A percentile compares a stretch with the other conserved stretches of the same genome.
phyloP scores from a whole-genome alignment of 1,140 invertebrate genomes.

The Asbolus verrucosus region DNA sequence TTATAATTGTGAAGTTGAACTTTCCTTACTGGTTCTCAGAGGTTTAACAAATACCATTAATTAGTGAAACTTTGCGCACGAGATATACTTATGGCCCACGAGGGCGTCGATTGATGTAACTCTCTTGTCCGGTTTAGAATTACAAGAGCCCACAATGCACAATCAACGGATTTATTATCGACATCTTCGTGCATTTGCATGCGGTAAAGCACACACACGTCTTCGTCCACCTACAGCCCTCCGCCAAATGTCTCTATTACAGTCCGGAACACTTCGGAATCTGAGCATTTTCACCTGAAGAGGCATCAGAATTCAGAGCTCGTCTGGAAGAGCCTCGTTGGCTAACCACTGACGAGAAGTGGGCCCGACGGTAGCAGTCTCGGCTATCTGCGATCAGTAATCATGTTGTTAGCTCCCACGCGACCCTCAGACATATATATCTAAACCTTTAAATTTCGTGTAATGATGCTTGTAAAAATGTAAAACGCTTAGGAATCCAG shows the following conservation, averaged over 20 bases:
- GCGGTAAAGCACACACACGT: slow-evolving; percentile 40
- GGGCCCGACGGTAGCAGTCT: slow-evolving; percentile 47
- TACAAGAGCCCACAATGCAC: slow-evolving; percentile 45
- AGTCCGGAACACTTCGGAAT: slow-evolving; percentile 20
- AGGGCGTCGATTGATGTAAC: slow-evolving; percentile 42
- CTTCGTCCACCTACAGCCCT: slow-evolving; percentile 35
- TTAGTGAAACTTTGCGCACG: slow-evolving; percentile 25
- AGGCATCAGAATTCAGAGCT: slow-evolving; percentile 47
- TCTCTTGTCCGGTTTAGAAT: slow-evolving; percentile 47
- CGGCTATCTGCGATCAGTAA: slow-evolving; percentile 53
- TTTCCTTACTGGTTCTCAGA: not conserved
- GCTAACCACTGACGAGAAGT: slow-evolving; percentile 46
- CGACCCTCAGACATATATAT: slow-evolving; percentile 50
- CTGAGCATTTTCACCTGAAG: slow-evolving; percentile 26
- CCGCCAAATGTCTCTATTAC: slow-evolving; percentile 48
- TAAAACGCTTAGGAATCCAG: slow-evolving; percentile 36
- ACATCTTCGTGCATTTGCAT: slow-evolving; percentile 48
- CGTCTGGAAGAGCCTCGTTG: slow-evolving; percentile 48
- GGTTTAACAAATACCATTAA: slow-evolving; percentile 25
- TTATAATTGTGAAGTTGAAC: slow-evolving; percentile 13
- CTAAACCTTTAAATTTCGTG: slow-evolving; percentile 53
- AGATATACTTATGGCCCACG: slow-evolving; percentile 29
- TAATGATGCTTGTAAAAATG: slow-evolving; percentile 52
- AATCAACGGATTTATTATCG: slow-evolving; percentile 52
- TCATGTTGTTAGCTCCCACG: slow-evolving; percentile 54